phyloP scores from a whole-genome alignment of 1,140 invertebrate genomes.

The Hypothenemus hampei region DNA sequence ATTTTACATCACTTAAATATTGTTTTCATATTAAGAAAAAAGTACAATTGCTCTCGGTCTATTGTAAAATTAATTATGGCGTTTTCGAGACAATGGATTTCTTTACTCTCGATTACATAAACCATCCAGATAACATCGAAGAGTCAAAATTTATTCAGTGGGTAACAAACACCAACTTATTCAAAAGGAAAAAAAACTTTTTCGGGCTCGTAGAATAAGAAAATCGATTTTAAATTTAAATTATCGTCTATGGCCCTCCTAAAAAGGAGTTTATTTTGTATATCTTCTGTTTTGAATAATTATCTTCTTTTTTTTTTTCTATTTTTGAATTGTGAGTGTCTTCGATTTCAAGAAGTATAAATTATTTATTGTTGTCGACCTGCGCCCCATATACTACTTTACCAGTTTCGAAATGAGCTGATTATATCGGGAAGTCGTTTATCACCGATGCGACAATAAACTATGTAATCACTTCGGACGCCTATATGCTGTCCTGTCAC shows the following conservation, averaged over 20 bases:
- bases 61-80: slow-evolving; percentile 22
- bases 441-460: background rate
- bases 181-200: slow-evolving; percentile 19
- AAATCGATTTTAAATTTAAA: slow-evolving; percentile 22
- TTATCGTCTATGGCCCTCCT: slow-evolving; percentile 7
- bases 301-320: slow-evolving; percentile 10
- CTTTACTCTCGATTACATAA: slow-evolving; percentile 23
- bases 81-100: slow-evolving; percentile 23
- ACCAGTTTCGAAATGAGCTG: slow-evolving; percentile 3
- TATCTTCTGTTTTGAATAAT: slow-evolving; percentile 19
- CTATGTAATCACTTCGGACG: background rate
- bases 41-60: slow-evolving; percentile 1
- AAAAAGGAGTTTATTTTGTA: slow-evolving; percentile 20
- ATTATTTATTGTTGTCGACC: slow-evolving; percentile 7
- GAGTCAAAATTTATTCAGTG: slow-evolving; percentile 23
- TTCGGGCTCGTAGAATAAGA: slow-evolving; percentile 22
- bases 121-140: slow-evolving; percentile 24
- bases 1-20: background rate
- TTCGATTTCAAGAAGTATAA: slow-evolving; percentile 11
- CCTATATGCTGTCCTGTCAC: no score
- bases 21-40: background rate
- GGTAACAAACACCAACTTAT: slow-evolving; percentile 18
- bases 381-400: slow-evolving; percentile 2
- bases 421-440: slow-evolving; percentile 2
- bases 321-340: background rate